A percentile compares a stretch with the other conserved stretches of the same genome.
Evolutionary conservation across 2,113 vertebrate genomes (phyloP).

Genomic region (Heteronetta atricapilla): DNA sequence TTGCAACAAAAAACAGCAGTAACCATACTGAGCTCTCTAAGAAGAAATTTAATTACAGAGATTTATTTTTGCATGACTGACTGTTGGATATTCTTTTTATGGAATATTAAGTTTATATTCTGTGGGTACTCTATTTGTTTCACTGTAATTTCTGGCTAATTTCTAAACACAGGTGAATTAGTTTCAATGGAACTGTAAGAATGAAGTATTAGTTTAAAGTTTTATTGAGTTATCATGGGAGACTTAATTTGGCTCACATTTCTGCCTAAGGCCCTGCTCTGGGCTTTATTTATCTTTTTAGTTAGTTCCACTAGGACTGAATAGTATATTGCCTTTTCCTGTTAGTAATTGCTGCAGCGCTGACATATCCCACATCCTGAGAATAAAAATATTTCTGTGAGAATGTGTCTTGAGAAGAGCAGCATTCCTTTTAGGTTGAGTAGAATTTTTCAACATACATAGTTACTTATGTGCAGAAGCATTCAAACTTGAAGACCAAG

Average conservation of each 20-base stretch:
- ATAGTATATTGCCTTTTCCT: not conserved
- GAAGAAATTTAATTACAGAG: not conserved
- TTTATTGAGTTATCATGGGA: not conserved
- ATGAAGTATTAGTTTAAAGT: not conserved
- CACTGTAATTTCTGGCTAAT: constrained; percentile 18
- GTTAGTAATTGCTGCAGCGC: not conserved
- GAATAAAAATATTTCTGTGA: no score
- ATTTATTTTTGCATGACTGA: constrained; percentile 27
- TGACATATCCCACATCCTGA: not conserved
- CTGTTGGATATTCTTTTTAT: not conserved
- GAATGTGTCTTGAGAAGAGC: not conserved
- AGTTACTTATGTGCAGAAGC: not conserved
- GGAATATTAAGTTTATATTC: constrained; percentile 5
- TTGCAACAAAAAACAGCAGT: not conserved
- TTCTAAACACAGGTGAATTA: not conserved
- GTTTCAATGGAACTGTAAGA: not conserved
- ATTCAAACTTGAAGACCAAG: not conserved
- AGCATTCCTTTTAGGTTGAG: not conserved
- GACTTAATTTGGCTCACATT: not conserved
- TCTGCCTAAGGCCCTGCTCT: not conserved
- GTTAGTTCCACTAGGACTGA: not conserved
- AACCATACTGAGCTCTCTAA: not conserved
- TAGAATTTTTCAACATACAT: not conserved
- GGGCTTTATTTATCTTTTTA: not conserved
- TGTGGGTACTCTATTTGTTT: not conserved